Conservation (phyloP, 2,888 invertebrate genomes). For the Callimorpha dominula region DNA sequence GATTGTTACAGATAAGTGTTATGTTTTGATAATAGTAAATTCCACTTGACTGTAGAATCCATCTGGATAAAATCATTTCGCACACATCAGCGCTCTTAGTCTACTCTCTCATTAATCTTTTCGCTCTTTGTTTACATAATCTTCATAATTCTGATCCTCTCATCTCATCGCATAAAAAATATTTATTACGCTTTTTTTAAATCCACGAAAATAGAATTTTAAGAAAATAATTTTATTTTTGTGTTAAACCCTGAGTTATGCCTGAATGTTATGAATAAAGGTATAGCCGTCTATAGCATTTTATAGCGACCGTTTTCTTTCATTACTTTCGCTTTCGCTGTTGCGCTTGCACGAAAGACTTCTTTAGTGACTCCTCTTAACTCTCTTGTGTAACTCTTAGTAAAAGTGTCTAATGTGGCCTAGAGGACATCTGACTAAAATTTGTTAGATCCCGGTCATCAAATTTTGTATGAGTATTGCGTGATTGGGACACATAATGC, state of each 20-base stretch:
- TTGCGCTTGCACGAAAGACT: constrained; percentile 47
- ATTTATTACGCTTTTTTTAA: constrained; percentile 37
- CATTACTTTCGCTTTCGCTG: constrained; percentile 50
- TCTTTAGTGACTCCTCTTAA: constrained; percentile 48
- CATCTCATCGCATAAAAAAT: constrained; percentile 36
- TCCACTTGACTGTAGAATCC: constrained; percentile 19
- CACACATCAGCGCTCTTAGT: constrained; percentile 52
- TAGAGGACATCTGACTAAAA: neutral
- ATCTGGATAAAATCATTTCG: constrained; percentile 57
- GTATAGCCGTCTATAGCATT: constrained; percentile 46
- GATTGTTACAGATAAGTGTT: constrained; percentile 1
- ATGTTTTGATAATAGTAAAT: constrained; percentile 20
- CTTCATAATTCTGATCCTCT: constrained; percentile 51
- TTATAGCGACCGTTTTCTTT: constrained; percentile 43
- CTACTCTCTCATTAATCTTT: constrained; percentile 59
- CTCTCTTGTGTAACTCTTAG: constrained; percentile 55
- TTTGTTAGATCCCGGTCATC: neutral
- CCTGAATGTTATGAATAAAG: constrained; percentile 29
- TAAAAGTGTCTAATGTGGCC: neutral
- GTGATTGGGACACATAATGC: too few species aligned
- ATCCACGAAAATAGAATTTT: constrained; percentile 27
- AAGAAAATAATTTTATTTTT: constrained; percentile 27
- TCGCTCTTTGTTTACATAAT: constrained; percentile 52
- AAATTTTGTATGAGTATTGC: neutral
- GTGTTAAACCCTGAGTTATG: constrained; percentile 20